Conservation (phyloP, 2,797 vertebrate species). For the Amazona ochrocephala region DNA sequence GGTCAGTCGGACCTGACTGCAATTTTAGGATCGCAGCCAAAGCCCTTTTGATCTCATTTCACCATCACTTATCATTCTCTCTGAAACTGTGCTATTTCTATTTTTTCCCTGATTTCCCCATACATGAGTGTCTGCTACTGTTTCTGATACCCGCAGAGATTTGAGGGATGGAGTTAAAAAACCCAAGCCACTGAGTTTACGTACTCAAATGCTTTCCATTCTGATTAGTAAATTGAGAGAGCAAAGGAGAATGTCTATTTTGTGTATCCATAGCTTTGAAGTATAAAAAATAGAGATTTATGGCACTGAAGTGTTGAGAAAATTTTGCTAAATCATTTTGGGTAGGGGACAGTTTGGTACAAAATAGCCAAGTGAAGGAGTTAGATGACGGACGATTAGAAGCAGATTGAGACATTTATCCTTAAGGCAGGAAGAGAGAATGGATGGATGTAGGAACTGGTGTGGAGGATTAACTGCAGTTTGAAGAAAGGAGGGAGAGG, state of each 20-base stretch:
- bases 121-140: neutral
- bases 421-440: neutral
- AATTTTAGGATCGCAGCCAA: neutral
- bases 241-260: neutral
- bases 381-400: neutral
- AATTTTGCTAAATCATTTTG: neutral
- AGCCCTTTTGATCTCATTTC: neutral
- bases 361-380: neutral
- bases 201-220: neutral
- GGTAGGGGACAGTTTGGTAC: neutral
- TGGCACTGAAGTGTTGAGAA: neutral
- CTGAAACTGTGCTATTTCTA: neutral
- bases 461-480: conserved; percentile 21
- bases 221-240: neutral
- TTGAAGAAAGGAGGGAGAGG: neutral
- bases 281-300: neutral
- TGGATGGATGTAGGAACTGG: neutral
- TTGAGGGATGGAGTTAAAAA: neutral
- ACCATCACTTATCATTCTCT: neutral
- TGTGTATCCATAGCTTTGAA: neutral
- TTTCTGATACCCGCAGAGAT: neutral
- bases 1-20: neutral
- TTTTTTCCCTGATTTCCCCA: neutral
- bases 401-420: conserved; percentile 23
- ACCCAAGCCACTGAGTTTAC: neutral